These are phyloP conservation scores for Oryzias dopingdopingensis DNA, from an alignment of 2,797 vertebrate genomes.

Conservation along the genomic window DNA sequence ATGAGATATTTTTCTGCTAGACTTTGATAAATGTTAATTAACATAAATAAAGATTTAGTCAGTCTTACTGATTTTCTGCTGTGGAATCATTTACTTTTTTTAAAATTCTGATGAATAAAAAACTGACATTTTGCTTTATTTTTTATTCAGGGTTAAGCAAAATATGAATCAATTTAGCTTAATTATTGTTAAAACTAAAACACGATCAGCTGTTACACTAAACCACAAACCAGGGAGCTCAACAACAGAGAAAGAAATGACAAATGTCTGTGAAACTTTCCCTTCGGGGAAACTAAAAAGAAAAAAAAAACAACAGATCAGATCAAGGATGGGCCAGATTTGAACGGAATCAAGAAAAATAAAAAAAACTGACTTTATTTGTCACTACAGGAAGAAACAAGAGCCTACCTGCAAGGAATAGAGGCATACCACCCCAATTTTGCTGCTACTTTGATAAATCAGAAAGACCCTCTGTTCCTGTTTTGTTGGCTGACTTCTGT, in stretches of 20 bases:
- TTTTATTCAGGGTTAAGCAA: no score
- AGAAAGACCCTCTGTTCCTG: no score
- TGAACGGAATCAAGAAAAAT: constrained; percentile 1
- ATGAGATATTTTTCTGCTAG: no score
- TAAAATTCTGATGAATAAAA: no score
- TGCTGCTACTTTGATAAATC: neutral
- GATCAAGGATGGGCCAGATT: neutral
- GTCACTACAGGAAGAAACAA: constrained; percentile 16
- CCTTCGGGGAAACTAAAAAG: neutral
- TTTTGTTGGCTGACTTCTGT: neutral
- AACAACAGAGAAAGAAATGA: neutral
- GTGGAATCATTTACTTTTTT: no score
- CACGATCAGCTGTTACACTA: neutral
- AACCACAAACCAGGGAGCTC: neutral
- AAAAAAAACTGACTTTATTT: constrained; percentile 14
- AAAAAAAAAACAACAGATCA: constrained; percentile 2
- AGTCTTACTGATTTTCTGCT: no score
- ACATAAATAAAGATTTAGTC: no score
- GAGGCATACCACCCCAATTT: neutral
- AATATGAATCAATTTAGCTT: no score
- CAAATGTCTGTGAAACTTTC: neutral
- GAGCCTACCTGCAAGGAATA: constrained; percentile 10
- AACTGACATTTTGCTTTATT: no score
- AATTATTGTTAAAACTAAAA: no score
- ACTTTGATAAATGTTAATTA: no score